Conservation (phyloP, 2,113 vertebrate species). For the Trochalopteron elliotii region DNA sequence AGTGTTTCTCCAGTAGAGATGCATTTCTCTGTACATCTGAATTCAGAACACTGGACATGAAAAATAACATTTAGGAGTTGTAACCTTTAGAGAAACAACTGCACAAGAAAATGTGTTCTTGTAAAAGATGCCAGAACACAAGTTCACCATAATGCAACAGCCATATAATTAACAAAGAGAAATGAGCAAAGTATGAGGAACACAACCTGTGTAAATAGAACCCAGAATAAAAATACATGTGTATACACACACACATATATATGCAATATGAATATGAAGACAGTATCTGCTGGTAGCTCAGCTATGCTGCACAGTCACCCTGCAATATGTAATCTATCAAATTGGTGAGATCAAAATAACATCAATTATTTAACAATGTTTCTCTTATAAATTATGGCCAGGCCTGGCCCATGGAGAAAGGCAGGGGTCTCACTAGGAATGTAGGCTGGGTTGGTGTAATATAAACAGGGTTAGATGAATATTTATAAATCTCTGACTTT, state of each 20-base stretch:
- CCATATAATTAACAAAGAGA: neutral
- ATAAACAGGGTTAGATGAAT: neutral
- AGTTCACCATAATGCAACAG: neutral
- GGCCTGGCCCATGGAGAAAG: neutral
- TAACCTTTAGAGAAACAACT: neutral
- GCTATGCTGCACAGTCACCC: neutral
- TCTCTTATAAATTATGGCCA: neutral
- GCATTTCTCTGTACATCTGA: neutral
- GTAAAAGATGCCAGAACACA: neutral
- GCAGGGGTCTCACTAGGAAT: neutral
- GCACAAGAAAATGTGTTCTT: neutral
- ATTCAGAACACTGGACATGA: neutral
- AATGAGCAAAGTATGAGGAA: neutral
- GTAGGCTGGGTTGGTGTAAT: neutral
- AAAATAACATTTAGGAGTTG: neutral
- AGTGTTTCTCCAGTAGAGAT: neutral
- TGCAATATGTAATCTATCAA: neutral
- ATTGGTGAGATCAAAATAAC: neutral
- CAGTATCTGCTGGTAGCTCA: neutral
- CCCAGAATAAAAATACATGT: neutral
- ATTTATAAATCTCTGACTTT: neutral
- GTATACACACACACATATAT: neutral
- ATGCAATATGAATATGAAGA: neutral
- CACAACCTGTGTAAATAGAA: neutral
- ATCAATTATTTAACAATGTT: neutral